phyloP scores from a whole-genome alignment of 2,113 vertebrate species.

The Eretmochelys imbricata region DNA sequence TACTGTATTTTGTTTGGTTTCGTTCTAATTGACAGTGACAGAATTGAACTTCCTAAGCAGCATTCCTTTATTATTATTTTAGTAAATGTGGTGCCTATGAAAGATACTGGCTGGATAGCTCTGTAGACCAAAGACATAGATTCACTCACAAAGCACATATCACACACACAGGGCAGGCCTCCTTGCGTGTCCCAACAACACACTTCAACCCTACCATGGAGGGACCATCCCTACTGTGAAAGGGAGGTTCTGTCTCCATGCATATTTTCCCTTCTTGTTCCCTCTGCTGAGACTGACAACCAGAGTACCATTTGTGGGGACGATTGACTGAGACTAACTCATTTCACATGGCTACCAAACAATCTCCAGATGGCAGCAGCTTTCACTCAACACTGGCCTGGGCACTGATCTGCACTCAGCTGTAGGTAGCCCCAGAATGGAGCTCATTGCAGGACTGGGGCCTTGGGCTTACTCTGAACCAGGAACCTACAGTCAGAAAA shows the following conservation, averaged over 20 bases:
- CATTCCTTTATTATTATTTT: background rate
- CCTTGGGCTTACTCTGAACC: background rate
- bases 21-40: fast-evolving
- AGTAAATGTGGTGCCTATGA: background rate
- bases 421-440: background rate
- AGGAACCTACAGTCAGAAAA: background rate
- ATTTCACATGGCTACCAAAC: background rate
- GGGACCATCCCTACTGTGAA: background rate
- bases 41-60: background rate
- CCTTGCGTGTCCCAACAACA: background rate
- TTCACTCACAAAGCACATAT: background rate
- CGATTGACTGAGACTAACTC: fast-evolving
- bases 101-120: background rate
- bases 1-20: background rate
- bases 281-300: fast-evolving
- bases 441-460: background rate
- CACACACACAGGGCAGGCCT: background rate
- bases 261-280: background rate
- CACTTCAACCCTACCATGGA: background rate
- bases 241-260: background rate
- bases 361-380: background rate
- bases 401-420: background rate
- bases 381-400: background rate
- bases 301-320: background rate
- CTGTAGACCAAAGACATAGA: background rate